Percentiles rank a stretch among this genome's conserved stretches.
Conservation (phyloP, 2,797 vertebrate species). For the Acipenser oxyrinchus region DNA sequence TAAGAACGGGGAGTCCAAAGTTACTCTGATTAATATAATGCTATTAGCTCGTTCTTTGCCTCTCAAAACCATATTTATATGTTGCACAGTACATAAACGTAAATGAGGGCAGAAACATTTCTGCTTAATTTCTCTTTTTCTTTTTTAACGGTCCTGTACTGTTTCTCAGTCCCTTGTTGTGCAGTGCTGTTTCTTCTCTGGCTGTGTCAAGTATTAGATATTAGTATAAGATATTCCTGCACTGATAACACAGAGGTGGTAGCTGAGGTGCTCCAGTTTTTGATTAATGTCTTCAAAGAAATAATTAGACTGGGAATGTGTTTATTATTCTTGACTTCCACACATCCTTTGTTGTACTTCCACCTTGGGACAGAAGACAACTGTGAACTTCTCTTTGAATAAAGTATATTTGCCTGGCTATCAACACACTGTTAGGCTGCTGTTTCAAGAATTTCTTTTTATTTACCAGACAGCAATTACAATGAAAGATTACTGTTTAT, state of each 20-base stretch:
- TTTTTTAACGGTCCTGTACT: neutral
- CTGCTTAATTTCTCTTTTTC: neutral
- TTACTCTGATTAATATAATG: no score
- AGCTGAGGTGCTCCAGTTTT: neutral
- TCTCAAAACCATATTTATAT: no score
- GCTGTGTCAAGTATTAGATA: neutral
- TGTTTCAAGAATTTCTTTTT: neutral
- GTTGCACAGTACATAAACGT: no score
- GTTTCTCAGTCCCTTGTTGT: neutral
- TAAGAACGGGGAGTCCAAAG: no score
- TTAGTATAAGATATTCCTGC: neutral
- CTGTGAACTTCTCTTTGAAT: no score
- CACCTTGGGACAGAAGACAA: neutral
- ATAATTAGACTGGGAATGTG: constrained; percentile 7
- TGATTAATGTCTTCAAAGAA: constrained; percentile 14
- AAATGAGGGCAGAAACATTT: no score
- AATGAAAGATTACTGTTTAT: no score
- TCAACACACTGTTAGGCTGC: no score
- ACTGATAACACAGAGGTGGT: constrained; percentile 1
- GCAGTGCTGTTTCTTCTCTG: neutral
- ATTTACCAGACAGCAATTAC: neutral
- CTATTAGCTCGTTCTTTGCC: no score
- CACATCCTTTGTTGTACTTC: constrained; percentile 9
- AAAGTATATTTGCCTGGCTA: no score
- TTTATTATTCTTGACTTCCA: constrained; percentile 10